Conservation (phyloP, 2,888 invertebrate genomes). For the Erynnis tages region DNA sequence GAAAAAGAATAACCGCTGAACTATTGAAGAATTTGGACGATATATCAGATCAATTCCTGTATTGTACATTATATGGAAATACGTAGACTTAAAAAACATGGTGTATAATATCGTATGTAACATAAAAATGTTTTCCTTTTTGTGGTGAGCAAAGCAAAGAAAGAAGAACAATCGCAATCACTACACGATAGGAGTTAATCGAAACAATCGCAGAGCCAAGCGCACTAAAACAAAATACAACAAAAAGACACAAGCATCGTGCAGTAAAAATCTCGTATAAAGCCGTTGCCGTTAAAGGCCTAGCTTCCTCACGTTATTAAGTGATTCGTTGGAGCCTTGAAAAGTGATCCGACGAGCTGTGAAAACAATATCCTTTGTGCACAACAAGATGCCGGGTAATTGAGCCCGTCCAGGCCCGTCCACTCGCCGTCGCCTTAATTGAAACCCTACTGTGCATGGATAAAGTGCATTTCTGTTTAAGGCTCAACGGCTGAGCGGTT, state of each 20-base stretch:
- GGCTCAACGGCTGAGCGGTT: conserved; percentile 29
- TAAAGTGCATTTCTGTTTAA: conserved; percentile 11
- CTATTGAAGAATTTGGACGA: too few relatives aligned
- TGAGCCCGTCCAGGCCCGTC: conserved; percentile 24
- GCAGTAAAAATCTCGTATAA: conserved; percentile 1
- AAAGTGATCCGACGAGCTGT: conserved; percentile 21
- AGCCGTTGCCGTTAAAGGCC: background rate
- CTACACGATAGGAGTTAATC: background rate
- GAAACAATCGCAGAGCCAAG: background rate
- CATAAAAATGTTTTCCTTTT: too few relatives aligned
- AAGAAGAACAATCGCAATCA: background rate
- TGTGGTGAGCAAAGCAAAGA: too few relatives aligned
- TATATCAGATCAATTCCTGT: too few relatives aligned
- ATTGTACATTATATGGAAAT: too few relatives aligned
- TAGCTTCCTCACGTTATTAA: conserved; percentile 14
- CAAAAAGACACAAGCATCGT: background rate
- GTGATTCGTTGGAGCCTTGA: conserved; percentile 16
- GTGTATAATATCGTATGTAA: too few relatives aligned
- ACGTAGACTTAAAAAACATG: too few relatives aligned
- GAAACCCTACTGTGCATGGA: conserved; percentile 12
- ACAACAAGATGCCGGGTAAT: conserved; percentile 34
- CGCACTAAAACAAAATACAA: background rate
- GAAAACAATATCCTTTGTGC: conserved; percentile 32
- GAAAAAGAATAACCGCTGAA: too few relatives aligned
- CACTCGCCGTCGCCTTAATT: conserved; percentile 6